Evolutionary conservation across 2,888 invertebrate species (phyloP), one percentile per base, ranked within the genome.

Genomic region (Ornithoptera priamus): DNA sequence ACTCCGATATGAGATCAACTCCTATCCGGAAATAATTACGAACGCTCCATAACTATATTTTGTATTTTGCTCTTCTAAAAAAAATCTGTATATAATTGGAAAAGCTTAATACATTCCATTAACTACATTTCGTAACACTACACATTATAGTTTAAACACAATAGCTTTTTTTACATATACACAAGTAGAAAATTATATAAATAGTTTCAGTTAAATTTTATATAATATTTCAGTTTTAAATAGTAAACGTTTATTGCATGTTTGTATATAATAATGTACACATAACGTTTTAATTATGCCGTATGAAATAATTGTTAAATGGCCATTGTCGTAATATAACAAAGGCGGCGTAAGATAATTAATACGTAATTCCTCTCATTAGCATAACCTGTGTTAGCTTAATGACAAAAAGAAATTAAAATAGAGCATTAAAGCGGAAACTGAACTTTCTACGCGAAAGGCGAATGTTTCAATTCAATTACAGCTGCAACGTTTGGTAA

Each of bases 291-390:
- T 66, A 50, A 60, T 60, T 50, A 53, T 20, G 20, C 42, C 3
- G n/a, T 53, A 64, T 64, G 74, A 77, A 77, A 79, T 77, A 77
- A 77, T 73, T 75, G 71, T 71, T 72, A 73, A 72, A 73, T 62
- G 70, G 65, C 72, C 76, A 73, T 77, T 76, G 78, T 76, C 77
- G 76, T 75, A 80, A 80, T 81, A 81, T 81, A 81, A 79, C 70
- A 70, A 70, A 67, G 59, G 56, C 57, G 77, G 73, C 75, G 78
- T 80, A 79, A 79, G 76, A 74, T 76, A 79, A 80, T 80, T 62
- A 78, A 77, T 70, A 74, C 72, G 74, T 75, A 76, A 79, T 83
- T 79, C 75, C 75, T 78, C 80, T 79, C 77, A 76, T 77, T 80
- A 78, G 77, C 71, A 74, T 76, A 73, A 78, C 74, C 75, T 71